A percentile compares a stretch with the other conserved stretches of the same genome.
phyloP scores from a whole-genome alignment of 2,888 invertebrate genomes.

The Synanthedon vespiformis region DNA sequence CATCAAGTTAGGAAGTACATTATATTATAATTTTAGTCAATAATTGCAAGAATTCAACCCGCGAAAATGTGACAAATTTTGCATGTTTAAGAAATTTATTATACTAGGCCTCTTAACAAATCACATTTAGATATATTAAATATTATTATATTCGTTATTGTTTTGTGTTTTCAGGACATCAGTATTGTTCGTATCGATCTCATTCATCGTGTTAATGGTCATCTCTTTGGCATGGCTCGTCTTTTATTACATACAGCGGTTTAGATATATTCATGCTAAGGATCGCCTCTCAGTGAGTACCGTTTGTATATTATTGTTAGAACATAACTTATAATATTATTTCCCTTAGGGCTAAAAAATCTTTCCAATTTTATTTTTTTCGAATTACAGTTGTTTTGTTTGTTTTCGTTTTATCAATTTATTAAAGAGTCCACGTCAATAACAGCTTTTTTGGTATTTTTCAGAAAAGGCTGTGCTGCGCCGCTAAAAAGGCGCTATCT shows the following conservation, averaged over 20 bases:
- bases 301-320: background rate
- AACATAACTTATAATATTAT: background rate
- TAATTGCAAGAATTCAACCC: too few species aligned
- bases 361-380: too few species aligned
- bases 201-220: slow-evolving; percentile 95
- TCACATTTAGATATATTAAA: too few species aligned
- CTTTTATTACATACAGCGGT: slow-evolving; percentile 95
- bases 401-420: too few species aligned
- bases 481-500: slow-evolving; percentile 93
- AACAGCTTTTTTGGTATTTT: slow-evolving; percentile 20
- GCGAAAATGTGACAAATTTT: too few species aligned
- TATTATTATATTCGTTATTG: too few species aligned
- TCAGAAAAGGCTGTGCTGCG: slow-evolving; percentile 89
- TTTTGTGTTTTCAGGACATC: slow-evolving; percentile 76
- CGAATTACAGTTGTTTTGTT: too few species aligned
- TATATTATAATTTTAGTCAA: too few species aligned
- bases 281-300: slow-evolving; percentile 87
- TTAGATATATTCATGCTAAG: slow-evolving; percentile 94
- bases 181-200: slow-evolving; percentile 94
- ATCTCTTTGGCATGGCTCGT: slow-evolving; percentile 95
- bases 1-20: too few species aligned
- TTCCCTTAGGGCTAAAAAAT: background rate
- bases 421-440: too few species aligned
- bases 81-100: too few species aligned
- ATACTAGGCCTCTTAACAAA: too few species aligned